These are phyloP conservation scores for Labia minor DNA, from an alignment of 2,888 invertebrate species.

Conservation along the genomic window DNA sequence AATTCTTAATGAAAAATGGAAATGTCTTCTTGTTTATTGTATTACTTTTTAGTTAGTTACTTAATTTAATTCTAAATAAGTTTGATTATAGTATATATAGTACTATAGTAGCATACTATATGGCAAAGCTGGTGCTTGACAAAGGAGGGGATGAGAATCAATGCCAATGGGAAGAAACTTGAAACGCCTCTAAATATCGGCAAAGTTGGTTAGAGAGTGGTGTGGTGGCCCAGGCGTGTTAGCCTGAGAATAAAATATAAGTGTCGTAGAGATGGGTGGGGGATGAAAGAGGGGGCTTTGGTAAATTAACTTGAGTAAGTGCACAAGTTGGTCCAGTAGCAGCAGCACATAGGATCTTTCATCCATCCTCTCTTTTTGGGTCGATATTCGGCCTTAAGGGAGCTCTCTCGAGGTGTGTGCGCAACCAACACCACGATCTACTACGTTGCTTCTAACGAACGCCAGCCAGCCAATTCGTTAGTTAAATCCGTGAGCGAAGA, in stretches of 20 bases:
- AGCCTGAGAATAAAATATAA: background rate
- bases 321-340: background rate
- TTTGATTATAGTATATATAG: too few species aligned
- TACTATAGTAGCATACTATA: too few species aligned
- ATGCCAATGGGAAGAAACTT: background rate
- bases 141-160: background rate
- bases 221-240: background rate
- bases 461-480: constrained; percentile 13
- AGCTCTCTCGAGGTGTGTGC: background rate
- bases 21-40: too few species aligned
- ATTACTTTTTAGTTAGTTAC: too few species aligned
- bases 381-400: background rate
- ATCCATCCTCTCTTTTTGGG: background rate
- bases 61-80: too few species aligned
- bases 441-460: background rate
- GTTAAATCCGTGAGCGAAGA: constrained; percentile 13
- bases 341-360: background rate
- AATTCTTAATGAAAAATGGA: too few species aligned
- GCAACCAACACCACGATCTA: background rate
- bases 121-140: too few species aligned
- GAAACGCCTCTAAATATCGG: constrained; percentile 13
- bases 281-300: too few species aligned
- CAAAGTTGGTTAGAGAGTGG: too few species aligned
- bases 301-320: constrained; percentile 13
- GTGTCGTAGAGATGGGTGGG: too few species aligned